Conservation (phyloP, 2,888 invertebrate genomes). For the Agapostemon virescens region DNA sequence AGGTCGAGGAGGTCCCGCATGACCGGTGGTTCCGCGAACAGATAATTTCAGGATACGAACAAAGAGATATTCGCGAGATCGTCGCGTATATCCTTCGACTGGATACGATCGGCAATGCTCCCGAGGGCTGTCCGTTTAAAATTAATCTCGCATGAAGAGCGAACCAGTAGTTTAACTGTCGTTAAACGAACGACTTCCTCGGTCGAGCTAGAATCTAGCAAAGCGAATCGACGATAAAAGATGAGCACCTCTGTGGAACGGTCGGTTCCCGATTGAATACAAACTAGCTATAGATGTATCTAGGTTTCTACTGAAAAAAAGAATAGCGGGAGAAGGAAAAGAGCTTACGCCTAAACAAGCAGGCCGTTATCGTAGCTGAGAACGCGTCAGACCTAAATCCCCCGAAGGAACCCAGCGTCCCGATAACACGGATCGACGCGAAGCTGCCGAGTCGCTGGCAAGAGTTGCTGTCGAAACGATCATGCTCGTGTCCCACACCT, state of each 20-base stretch:
- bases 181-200: constrained; percentile 54
- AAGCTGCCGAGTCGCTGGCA: constrained; percentile 7
- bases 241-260: constrained; percentile 22
- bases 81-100: constrained; percentile 41
- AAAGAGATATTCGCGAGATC: constrained; percentile 60
- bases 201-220: constrained; percentile 2
- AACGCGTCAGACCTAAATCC: constrained; percentile 18
- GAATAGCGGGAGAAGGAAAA: not conserved
- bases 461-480: constrained; percentile 40
- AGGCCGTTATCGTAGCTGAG: constrained; percentile 14
- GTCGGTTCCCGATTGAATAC: constrained; percentile 22
- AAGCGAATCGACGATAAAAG: constrained; percentile 24
- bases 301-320: not conserved
- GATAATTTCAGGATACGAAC: constrained; percentile 61
- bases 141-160: constrained; percentile 39
- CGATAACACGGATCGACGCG: constrained; percentile 1
- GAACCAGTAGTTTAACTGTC: constrained; percentile 32
- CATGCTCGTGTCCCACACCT: constrained; percentile 46
- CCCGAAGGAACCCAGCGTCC: constrained; percentile 20
- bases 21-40: constrained; percentile 63
- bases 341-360: constrained; percentile 20
- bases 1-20: constrained; percentile 61
- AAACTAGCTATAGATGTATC: not conserved
- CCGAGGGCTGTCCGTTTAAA: constrained; percentile 40
- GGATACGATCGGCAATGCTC: constrained; percentile 40